phyloP scores from a whole-genome alignment of 2,888 invertebrate species.

The Girardia tigrina region DNA sequence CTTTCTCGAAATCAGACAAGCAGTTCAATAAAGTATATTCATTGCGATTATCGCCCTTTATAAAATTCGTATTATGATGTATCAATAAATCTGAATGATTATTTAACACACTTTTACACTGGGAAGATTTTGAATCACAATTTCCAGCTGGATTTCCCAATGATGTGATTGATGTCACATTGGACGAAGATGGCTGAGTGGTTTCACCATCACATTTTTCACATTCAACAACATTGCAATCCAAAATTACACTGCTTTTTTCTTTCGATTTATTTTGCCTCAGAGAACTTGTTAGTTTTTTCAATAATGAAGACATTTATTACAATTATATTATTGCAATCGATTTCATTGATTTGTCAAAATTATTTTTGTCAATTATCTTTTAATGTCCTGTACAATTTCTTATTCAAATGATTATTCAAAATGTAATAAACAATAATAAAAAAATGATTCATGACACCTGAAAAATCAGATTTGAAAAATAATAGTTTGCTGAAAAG shows the following conservation, averaged over 20 bases:
- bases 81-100: not conserved
- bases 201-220: not conserved
- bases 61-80: not conserved
- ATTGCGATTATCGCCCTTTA: not conserved
- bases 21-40: not conserved
- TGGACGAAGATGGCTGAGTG: not conserved
- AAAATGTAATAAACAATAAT: too few relatives aligned
- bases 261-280: not conserved
- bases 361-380: too few relatives aligned
- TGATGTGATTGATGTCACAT: not conserved
- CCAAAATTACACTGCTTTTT: not conserved
- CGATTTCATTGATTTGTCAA: too few relatives aligned
- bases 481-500: too few relatives aligned
- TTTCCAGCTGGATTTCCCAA: not conserved
- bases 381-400: too few relatives aligned
- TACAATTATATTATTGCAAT: too few relatives aligned
- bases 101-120: not conserved
- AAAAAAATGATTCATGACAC: too few relatives aligned
- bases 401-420: too few relatives aligned
- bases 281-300: not conserved
- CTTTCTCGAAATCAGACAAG: not conserved
- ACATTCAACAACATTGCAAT: not conserved
- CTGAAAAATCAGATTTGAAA: too few relatives aligned
- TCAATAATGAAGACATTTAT: not conserved
- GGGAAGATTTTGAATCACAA: not conserved